These are phyloP conservation scores for Thaleichthys pacificus DNA, from an alignment of 2,797 vertebrate species.

Conservation along the genomic window DNA sequence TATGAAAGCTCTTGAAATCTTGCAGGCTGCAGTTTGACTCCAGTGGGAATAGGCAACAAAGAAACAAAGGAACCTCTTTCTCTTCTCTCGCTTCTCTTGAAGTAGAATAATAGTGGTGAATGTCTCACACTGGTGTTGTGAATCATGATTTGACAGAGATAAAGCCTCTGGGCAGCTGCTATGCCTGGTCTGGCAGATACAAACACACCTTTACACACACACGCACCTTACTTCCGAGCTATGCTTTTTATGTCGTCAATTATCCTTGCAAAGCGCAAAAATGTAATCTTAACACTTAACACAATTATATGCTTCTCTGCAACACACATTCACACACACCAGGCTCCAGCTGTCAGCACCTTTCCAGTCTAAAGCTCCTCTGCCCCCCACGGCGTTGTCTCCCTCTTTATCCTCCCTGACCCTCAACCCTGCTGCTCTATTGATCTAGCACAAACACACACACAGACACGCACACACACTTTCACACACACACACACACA, in stretches of 20 bases:
- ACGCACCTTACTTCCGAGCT: not conserved
- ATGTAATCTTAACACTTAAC: too few relatives aligned
- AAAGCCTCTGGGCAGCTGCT: slow-evolving; percentile 39
- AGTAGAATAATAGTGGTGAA: slow-evolving; percentile 17
- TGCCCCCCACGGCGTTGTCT: slow-evolving; percentile 15
- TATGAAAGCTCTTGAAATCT: slow-evolving; percentile 8
- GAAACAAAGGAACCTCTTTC: slow-evolving; percentile 17
- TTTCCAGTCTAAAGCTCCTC: slow-evolving; percentile 10
- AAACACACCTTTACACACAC: slow-evolving; percentile 1
- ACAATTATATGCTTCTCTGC: slow-evolving; percentile 1
- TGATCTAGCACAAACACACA: slow-evolving; percentile 40
- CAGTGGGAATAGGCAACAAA: slow-evolving; percentile 36
- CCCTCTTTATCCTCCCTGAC: slow-evolving; percentile 36
- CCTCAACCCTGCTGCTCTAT: slow-evolving; percentile 48
- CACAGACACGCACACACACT: slow-evolving; percentile 2
- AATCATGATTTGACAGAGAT: slow-evolving; percentile 28
- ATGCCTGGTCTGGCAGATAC: slow-evolving; percentile 4
- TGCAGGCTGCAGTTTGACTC: slow-evolving; percentile 13
- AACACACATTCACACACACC: slow-evolving; percentile 4
- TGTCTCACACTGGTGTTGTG: slow-evolving; percentile 20
- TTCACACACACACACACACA: slow-evolving; percentile 6
- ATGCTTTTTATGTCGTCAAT: too few relatives aligned
- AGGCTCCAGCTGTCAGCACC: slow-evolving; percentile 37
- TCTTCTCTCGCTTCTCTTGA: not conserved
- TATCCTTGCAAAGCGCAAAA: too few relatives aligned